phyloP scores from a whole-genome alignment of 1,140 invertebrate species.

The Aphaenogaster ashmeadi region DNA sequence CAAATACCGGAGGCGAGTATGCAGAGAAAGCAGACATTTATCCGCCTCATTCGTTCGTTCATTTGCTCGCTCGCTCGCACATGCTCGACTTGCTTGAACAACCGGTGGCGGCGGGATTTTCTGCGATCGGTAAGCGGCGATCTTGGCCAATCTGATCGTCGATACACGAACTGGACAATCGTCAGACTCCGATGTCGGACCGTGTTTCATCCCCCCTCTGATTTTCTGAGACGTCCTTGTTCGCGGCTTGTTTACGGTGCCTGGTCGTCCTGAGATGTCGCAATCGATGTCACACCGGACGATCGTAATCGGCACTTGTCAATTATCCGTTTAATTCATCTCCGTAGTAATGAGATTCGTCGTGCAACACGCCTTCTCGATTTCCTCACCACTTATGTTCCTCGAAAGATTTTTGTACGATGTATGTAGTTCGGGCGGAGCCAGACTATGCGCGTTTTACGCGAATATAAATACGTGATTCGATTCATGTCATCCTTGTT shows the following conservation, averaged over 20 bases:
- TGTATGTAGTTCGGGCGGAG: not conserved
- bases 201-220: not conserved
- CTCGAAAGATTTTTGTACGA: not conserved
- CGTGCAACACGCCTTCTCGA: not conserved
- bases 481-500: too few species aligned
- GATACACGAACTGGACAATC: not conserved
- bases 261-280: not conserved
- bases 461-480: too few species aligned
- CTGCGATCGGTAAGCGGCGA: constrained; percentile 8
- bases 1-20: constrained; percentile 33
- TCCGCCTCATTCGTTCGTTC: constrained; percentile 24
- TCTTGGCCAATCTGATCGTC: constrained; percentile 52
- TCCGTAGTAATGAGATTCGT: constrained; percentile 19
- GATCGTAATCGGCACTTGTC: constrained; percentile 27
- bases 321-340: constrained; percentile 32
- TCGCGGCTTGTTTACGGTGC: not conserved
- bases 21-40: constrained; percentile 60
- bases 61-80: constrained; percentile 1
- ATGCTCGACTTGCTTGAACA: constrained; percentile 40
- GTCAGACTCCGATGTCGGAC: not conserved
- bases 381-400: not conserved
- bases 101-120: constrained; percentile 20
- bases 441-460: too few species aligned
- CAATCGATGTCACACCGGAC: not conserved
- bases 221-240: not conserved